Base-by-base conservation (phyloP, 2,888 invertebrate genomes). In the Drepana falcataria region DNA sequence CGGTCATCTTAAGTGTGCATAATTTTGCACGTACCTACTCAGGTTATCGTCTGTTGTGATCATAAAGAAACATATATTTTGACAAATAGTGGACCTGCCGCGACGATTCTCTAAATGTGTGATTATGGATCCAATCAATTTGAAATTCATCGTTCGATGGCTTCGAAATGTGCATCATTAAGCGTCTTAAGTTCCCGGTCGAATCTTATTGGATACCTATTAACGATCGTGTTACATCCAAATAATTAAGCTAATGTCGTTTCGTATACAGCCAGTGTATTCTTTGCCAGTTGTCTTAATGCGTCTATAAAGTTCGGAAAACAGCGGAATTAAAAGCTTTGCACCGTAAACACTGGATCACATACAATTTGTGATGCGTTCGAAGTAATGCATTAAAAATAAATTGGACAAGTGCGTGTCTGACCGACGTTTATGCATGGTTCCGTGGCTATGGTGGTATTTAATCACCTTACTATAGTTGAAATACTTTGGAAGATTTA, bases 341-440 rank as follows among this genome's bases (percentile, higher is more conserved):
- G 54, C 56, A 59, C 58, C 60, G 53, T 67, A 64, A 64, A 66
- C 61, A 54, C 57, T 56, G 59, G 55, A 60, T 58, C 62, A 63
- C 57, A 63, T 70, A 61, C 54, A 64, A 64, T 66, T 63, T 69
- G 61, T 55, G 63, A 63, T 66, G 63, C 59, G 58, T 60, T 62
- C 9, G 7, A 6, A 44, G 9, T 44, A 44, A 44, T 44, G 9
- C 9, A 44, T 44, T 9, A 6, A 44, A 44, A 44, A 44, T 44
- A 9, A 9, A 44, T 9, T 9, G 44, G 44, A 9, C 9, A 9
- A 44, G 47, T 40, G 47, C 40, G 54, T 44, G 9, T 9, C 44
- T 7, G 9, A 44, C 44, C 44, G 44, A 9, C 44, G 9, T 44
- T 44, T 44, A 44, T 44, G 7, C 9, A 44, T 35, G 35, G 33